phyloP scores from a whole-genome alignment of 2,888 invertebrate species.

The Dasysyrphus tricinctus region DNA sequence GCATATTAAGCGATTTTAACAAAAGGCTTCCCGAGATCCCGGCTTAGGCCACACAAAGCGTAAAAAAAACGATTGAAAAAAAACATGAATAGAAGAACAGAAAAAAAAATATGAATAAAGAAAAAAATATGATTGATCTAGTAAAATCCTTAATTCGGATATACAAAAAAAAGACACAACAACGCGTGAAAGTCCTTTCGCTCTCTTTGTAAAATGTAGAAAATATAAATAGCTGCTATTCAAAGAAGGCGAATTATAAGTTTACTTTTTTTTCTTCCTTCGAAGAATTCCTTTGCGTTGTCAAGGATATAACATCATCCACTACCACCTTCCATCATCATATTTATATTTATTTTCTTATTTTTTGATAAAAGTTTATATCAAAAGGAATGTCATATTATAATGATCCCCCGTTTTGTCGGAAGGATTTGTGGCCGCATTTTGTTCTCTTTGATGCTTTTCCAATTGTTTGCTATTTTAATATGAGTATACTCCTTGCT shows the following conservation, averaged over 20 bases:
- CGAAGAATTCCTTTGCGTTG: constrained; percentile 44
- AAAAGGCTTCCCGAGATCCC: constrained; percentile 60
- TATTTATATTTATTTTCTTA: neutral
- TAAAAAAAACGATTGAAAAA: constrained; percentile 23
- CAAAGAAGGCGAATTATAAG: constrained; percentile 48
- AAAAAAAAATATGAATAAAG: neutral
- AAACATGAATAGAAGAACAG: constrained; percentile 44
- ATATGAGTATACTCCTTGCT: no score
- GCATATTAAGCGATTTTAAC: constrained; percentile 70
- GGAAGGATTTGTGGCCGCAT: constrained; percentile 61
- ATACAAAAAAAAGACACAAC: constrained; percentile 70
- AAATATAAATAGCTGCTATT: constrained; percentile 8
- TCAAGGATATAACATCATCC: constrained; percentile 53
- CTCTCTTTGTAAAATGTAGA: neutral
- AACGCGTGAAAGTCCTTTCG: constrained; percentile 68
- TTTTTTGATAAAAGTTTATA: neutral
- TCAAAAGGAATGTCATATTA: constrained; percentile 52
- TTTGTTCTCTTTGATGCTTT: constrained; percentile 60
- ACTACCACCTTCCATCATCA: constrained; percentile 15
- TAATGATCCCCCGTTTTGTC: constrained; percentile 68
- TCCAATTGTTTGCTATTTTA: constrained; percentile 26
- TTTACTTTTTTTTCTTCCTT: neutral
- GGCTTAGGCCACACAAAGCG: constrained; percentile 59
- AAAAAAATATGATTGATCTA: constrained; percentile 73
- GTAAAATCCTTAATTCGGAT: constrained; percentile 72